phyloP scores from a whole-genome alignment of 2,888 invertebrate genomes.

The Escarpia spicata region DNA sequence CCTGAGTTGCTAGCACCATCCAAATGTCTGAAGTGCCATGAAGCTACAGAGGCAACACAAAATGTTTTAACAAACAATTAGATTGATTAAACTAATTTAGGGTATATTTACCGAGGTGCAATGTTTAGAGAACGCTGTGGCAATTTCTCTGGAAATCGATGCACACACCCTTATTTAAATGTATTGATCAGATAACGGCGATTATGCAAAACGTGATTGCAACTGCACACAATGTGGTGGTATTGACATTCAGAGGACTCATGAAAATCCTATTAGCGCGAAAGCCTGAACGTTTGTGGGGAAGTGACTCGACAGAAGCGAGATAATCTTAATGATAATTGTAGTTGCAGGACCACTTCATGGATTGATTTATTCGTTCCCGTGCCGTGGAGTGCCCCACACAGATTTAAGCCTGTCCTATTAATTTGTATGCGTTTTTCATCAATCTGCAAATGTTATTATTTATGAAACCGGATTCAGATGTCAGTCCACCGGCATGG shows the following conservation, averaged over 20 bases:
- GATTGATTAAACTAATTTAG: neutral
- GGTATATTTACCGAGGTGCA: neutral
- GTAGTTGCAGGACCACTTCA: neutral
- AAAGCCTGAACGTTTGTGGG: neutral
- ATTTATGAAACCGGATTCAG: neutral
- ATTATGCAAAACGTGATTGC: neutral
- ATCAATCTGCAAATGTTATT: slow-evolving; percentile 2
- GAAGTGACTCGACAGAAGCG: neutral
- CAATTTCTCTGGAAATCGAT: neutral
- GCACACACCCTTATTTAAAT: neutral
- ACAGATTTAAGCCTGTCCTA: neutral
- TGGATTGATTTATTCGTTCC: neutral
- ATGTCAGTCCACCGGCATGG: neutral
- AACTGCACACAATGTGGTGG: neutral
- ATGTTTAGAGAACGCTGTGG: neutral
- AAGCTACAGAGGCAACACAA: neutral
- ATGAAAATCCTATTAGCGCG: neutral
- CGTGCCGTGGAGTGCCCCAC: neutral
- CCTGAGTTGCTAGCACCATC: too few relatives aligned
- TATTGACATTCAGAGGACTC: neutral
- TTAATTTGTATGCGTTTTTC: neutral
- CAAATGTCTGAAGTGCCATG: too few relatives aligned
- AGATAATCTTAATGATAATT: slow-evolving; percentile 13
- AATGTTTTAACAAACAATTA: neutral
- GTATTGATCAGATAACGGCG: neutral